Base-by-base conservation (phyloP, 2,888 invertebrate species). In the Erynnis tages region DNA sequence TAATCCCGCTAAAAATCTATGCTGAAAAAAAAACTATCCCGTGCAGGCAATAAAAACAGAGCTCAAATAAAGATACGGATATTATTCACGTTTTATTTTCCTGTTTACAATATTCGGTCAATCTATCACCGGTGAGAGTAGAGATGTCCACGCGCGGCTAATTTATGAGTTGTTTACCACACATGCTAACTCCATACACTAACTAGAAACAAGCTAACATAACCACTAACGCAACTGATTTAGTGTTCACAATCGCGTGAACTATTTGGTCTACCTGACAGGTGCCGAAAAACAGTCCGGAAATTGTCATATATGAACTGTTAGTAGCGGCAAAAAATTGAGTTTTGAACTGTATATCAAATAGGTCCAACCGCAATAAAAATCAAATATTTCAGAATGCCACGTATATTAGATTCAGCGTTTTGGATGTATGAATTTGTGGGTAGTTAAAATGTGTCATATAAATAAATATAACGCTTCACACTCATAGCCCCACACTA, bases 51-150 rank as follows among this genome's bases (percentile, higher is more conserved):
- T 19, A 23, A 49, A 40, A n/a, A 40, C 32, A 23, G 40, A 38
- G 17, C 32, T 7, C 17, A 35, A 37, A 46, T 27, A 46, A 46
- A 46, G 35, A 17, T 13, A 4, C 40, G 40, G 23, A 23, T 41
- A 23, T 56, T 56, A 58, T 56, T 52, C 59, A 53, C 55, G 68
- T 69, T 67, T 67, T 64, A 62, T 69, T 54, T 54, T 55, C 59
- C 53, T 75, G 69, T 76, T 78, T 71, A 71, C 69, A 59, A 59
- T 66, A 54, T 54, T 38, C 59, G 55, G 56, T 64, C 64, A 59
- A 65, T 69, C 67, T 72, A 69, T 72, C 69, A 69, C 60, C 59
- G 41, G 27, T 16, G 8, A 17, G 30, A 27, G 46, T 49, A 19
- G 40, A 41, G 41, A 41, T 41, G 49, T 49, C 53, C 49, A 43